Conservation (phyloP, 2,113 vertebrate genomes). For the Aegithalos caudatus region DNA sequence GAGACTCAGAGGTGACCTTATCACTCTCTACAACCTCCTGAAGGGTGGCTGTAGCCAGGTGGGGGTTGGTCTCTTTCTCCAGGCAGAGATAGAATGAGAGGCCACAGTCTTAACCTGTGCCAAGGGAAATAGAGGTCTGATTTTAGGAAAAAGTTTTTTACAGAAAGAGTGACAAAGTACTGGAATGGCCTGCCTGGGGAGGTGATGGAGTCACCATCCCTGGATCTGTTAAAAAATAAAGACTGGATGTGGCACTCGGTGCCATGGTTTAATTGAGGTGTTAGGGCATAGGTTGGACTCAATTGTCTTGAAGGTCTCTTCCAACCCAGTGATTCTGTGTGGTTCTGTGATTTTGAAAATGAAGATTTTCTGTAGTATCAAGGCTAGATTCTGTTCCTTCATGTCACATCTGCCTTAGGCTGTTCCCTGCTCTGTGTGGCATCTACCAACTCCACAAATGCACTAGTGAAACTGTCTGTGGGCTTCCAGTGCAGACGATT, state of each 20-base stretch:
- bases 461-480: not conserved
- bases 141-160: not conserved
- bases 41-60: not conserved
- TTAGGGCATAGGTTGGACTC: not conserved
- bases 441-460: not conserved
- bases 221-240: not conserved
- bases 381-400: not conserved
- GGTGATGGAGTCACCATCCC: not conserved
- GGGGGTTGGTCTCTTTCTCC: not conserved
- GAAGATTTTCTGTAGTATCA: not conserved
- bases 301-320: not conserved
- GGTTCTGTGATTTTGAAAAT: not conserved
- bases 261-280: not conserved
- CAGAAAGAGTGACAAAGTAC: not conserved
- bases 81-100: not conserved
- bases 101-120: not conserved
- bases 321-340: not conserved
- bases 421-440: not conserved
- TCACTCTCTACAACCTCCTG: not conserved
- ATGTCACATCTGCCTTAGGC: rapidly evolving
- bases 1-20: not conserved
- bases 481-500: not conserved
- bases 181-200: not conserved
- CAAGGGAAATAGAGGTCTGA: not conserved
- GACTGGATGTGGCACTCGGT: not conserved